These are phyloP conservation scores for Phenganax marumi DNA, from an alignment of 92 coral and sea anemone species.

Conservation along the genomic window DNA sequence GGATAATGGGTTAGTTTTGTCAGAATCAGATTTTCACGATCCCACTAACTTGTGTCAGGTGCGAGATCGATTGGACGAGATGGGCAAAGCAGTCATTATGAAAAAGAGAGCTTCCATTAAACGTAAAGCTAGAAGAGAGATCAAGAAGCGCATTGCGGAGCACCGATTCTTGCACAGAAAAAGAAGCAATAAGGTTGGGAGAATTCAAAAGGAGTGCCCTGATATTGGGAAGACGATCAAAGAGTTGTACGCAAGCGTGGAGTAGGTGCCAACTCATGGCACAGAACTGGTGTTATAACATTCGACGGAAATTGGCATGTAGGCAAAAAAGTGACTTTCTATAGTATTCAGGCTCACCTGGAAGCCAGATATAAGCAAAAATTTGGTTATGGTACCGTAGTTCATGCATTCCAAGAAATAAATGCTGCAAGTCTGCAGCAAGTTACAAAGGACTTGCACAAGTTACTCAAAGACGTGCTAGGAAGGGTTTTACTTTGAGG, in stretches of 20 bases:
- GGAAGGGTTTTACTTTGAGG: conserved; percentile 26
- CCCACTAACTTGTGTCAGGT: conserved; percentile 12
- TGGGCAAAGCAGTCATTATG: conserved; percentile 9
- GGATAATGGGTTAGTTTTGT: conserved; percentile 1
- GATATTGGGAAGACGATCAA: conserved; percentile 29
- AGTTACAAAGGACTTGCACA: conserved; percentile 13
- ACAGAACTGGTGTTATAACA: conserved; percentile 34
- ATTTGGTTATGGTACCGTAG: conserved; percentile 4
- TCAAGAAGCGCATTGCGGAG: conserved; percentile 40
- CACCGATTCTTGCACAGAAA: conserved; percentile 42
- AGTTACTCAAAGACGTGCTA: conserved; percentile 4
- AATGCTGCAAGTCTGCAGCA: neutral
- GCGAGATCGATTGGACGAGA: conserved; percentile 10
- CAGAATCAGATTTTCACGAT: conserved; percentile 35
- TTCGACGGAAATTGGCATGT: conserved; percentile 8
- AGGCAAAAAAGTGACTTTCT: conserved; percentile 27
- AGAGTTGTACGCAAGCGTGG: conserved; percentile 21
- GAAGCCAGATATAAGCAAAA: conserved; percentile 2
- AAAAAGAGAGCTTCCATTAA: conserved; percentile 35
- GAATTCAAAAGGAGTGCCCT: conserved; percentile 14
- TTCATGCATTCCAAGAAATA: conserved; percentile 2
- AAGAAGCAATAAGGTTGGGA: neutral
- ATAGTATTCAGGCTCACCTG: conserved; percentile 32
- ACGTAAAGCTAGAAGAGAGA: conserved; percentile 46
- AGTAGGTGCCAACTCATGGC: conserved; percentile 40